Evolutionary conservation across 2,888 invertebrate genomes (phyloP).

Genomic region (Melanostoma scalare): DNA sequence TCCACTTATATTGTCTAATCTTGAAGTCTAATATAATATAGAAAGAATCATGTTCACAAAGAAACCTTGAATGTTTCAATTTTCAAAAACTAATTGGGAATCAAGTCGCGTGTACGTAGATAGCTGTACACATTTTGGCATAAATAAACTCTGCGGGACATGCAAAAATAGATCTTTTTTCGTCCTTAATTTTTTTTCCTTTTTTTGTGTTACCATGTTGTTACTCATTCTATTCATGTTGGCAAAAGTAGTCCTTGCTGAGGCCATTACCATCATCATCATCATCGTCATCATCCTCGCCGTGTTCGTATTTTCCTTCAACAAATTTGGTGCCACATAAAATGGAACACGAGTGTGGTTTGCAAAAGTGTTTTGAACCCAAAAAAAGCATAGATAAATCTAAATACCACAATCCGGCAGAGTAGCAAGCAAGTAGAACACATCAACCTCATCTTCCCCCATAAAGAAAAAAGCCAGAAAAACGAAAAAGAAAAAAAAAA

Average conservation of each 20-base stretch:
- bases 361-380: background rate
- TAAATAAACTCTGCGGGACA: background rate
- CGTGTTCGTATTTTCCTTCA: background rate
- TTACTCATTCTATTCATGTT: slow-evolving; percentile 24
- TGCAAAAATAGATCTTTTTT: background rate
- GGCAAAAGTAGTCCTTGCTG: slow-evolving; percentile 31
- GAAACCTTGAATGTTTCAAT: no score
- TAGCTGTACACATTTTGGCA: no score
- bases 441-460: slow-evolving; percentile 38
- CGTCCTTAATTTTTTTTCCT: slow-evolving; percentile 16
- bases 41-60: no score
- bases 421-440: background rate
- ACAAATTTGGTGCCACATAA: slow-evolving; percentile 9
- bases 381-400: slow-evolving; percentile 18
- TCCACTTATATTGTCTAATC: no score
- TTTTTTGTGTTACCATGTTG: slow-evolving; percentile 29
- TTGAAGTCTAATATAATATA: no score
- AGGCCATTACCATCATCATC: slow-evolving; percentile 52
- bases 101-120: no score
- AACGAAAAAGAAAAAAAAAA: background rate
- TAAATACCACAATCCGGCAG: slow-evolving; percentile 20
- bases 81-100: no score
- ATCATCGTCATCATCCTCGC: background rate
- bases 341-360: slow-evolving; percentile 15
- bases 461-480: background rate